Conservation (phyloP, 1,140 invertebrate genomes). For the Papilio aristodemus region DNA sequence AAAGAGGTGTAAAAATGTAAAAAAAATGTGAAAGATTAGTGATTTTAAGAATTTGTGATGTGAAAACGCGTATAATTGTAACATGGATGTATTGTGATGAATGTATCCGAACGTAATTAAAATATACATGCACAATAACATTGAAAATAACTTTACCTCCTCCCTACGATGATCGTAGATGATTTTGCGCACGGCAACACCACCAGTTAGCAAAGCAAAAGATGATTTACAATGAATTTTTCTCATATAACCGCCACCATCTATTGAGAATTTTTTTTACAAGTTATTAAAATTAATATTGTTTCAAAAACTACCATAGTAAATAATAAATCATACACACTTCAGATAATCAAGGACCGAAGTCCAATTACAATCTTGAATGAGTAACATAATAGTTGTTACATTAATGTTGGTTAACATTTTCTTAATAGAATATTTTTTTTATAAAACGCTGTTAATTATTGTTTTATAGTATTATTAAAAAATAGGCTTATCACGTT, state of each 20-base stretch:
- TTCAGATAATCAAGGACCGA: neutral
- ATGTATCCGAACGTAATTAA: constrained; percentile 29
- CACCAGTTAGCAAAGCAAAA: constrained; percentile 79
- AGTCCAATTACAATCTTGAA: too few species aligned
- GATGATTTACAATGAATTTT: constrained; percentile 79
- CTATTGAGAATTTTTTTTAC: constrained; percentile 64
- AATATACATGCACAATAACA: constrained; percentile 40
- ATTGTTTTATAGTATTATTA: too few species aligned
- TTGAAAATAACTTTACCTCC: constrained; percentile 58
- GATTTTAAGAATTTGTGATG: neutral
- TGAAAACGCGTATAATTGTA: neutral
- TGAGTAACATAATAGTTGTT: neutral
- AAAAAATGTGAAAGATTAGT: neutral
- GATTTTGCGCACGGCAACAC: constrained; percentile 61
- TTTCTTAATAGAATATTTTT: too few species aligned
- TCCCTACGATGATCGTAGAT: constrained; percentile 65
- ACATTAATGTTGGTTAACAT: neutral
- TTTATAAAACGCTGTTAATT: too few species aligned
- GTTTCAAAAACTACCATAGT: constrained; percentile 25
- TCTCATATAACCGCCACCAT: constrained; percentile 81
- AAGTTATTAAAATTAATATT: constrained; percentile 27
- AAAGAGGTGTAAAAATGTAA: constrained; percentile 8
- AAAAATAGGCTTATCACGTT: too few species aligned
- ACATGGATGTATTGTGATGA: constrained; percentile 21
- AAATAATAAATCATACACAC: neutral